A percentile compares a stretch with the other conserved stretches of the same genome.
These are phyloP conservation scores for Drosophila siamana DNA, from an alignment of 2,888 invertebrate genomes.

Conservation along the genomic window DNA sequence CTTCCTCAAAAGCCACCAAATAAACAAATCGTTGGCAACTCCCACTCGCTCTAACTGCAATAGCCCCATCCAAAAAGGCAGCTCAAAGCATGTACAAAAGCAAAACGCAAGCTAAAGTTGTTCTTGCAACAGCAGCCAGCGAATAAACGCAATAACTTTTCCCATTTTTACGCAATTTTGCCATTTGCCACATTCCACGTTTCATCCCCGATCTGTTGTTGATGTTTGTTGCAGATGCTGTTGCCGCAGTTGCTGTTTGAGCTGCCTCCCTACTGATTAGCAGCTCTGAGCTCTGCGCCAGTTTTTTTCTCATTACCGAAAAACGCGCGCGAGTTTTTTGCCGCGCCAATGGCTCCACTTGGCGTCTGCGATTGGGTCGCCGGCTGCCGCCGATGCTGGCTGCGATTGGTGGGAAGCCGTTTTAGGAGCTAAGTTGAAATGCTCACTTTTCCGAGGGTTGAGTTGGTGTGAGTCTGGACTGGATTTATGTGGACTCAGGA, in stretches of 20 bases:
- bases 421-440: slow-evolving; percentile 54
- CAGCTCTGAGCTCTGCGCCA: slow-evolving; percentile 42
- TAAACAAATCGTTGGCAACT: slow-evolving; percentile 23
- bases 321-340: slow-evolving; percentile 70
- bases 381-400: slow-evolving; percentile 45
- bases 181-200: slow-evolving; percentile 38
- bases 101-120: slow-evolving; percentile 44
- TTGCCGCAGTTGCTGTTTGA: background rate
- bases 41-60: background rate
- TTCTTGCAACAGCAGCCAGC: slow-evolving; percentile 23
- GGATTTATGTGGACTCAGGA: background rate
- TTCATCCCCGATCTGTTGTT: slow-evolving; percentile 45
- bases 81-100: background rate
- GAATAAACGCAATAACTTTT: slow-evolving; percentile 40
- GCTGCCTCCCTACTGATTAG: slow-evolving; percentile 59
- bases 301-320: slow-evolving; percentile 74
- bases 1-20: background rate
- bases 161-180: slow-evolving; percentile 41
- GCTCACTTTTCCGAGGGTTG: slow-evolving; percentile 15
- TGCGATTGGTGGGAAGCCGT: slow-evolving; percentile 69
- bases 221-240: background rate
- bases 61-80: background rate
- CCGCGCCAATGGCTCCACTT: slow-evolving; percentile 74
- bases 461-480: background rate
- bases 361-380: slow-evolving; percentile 73